These are phyloP conservation scores for Oncorhynchus kisutch DNA, from an alignment of 2,113 vertebrate genomes.

Conservation along the genomic window DNA sequence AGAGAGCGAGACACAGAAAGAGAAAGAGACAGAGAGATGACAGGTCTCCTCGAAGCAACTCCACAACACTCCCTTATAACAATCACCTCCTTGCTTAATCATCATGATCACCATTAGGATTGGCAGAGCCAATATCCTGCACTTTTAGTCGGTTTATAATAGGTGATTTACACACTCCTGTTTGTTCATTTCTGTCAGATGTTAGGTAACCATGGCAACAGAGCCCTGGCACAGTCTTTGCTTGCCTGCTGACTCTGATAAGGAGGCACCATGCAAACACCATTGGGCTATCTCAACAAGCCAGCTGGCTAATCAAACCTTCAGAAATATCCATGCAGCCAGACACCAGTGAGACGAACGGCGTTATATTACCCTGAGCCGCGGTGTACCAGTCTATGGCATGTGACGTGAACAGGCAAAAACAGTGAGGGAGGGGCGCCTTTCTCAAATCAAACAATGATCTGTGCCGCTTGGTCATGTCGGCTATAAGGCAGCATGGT, in stretches of 20 bases:
- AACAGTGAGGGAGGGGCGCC: no score
- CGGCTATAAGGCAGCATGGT: no score
- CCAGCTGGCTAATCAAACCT: neutral
- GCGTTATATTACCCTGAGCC: no score
- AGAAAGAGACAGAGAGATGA: no score
- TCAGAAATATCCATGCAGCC: neutral
- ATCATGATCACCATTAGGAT: neutral
- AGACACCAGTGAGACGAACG: neutral
- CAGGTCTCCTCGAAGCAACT: no score
- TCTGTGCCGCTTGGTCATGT: no score
- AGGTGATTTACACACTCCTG: neutral
- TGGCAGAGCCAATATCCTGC: neutral
- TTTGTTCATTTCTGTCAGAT: neutral
- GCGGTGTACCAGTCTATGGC: no score
- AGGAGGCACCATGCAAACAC: neutral
- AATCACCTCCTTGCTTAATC: neutral
- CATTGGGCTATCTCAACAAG: neutral
- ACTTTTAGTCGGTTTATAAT: neutral
- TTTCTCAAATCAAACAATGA: no score
- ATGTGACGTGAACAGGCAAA: no score
- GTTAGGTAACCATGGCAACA: conserved; percentile 4
- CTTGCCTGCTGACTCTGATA: neutral
- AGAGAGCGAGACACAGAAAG: neutral
- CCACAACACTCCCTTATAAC: neutral
- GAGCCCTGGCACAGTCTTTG: neutral